Evolutionary conservation across 2,888 invertebrate genomes (phyloP), one percentile per base, ranked within the genome.

Genomic region (Limnephilus marmoratus): DNA sequence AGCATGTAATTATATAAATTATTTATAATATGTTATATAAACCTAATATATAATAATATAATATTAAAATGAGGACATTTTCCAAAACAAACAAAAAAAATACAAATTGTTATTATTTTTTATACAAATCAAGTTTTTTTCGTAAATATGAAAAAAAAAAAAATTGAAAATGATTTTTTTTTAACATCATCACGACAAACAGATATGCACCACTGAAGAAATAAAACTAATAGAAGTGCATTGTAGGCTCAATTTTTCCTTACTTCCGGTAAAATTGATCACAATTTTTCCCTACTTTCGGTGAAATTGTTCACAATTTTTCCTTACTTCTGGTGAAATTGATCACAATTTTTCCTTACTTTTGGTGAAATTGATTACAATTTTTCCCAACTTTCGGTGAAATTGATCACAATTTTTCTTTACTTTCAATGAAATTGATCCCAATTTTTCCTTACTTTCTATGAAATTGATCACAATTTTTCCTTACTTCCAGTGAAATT

Each of bases 1-100:
- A 86, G 86, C 86, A 45, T 86, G 41, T 89, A 81, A 89, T 89
- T 89, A 89, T 53, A 15, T 53, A 53, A 53, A 53, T 53, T 68
- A 68, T 68, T 68, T 24, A 68, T 68, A 68, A 68, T 53, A 53
- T 7, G 53, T 68, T 0, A 15, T 68, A 68, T 68, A 68, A 68
- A 68, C 53, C 53, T 68, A 68, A 24, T 18, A 15, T 18, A 24
- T 68, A 68, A 68, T 68, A 68, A 68, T 68, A 68, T 15, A 18
- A 68, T 68, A 24, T 68, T 68, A 68, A 68, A 68, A 68, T 68
- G 53, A 68, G 24, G 53, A 68, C 53, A 68, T 68, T 68, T 68
- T 68, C 53, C 53, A 68, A 68, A 68, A 18, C 24, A 68, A 18
- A 68, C 5, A 68, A 68, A 53, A 15, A 11, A 68, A 68, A 49